Conservation (phyloP, 2,888 invertebrate species). For the Ellobium chinense region DNA sequence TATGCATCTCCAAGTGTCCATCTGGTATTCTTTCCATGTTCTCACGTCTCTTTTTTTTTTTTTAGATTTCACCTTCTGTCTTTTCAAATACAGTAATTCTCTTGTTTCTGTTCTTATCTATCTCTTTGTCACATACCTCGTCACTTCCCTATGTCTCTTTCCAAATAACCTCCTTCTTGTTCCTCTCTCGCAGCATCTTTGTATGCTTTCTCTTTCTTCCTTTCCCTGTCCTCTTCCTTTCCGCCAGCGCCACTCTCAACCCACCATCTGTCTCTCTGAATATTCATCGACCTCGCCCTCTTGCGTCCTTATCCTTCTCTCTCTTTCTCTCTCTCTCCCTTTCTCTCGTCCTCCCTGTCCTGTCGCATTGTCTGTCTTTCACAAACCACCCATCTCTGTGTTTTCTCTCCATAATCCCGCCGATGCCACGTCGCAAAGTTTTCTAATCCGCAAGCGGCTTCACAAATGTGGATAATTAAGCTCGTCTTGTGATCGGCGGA, state of each 20-base stretch:
- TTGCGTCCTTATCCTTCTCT: background rate
- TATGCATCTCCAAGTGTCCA: no score
- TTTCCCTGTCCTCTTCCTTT: background rate
- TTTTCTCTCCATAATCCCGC: background rate
- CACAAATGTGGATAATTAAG: constrained; percentile 13
- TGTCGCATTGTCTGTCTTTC: background rate
- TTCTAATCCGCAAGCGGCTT: background rate
- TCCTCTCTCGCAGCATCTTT: background rate
- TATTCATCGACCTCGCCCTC: background rate
- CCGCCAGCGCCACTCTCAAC: background rate
- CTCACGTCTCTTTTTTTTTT: no score
- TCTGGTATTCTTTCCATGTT: no score
- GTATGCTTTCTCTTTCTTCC: background rate
- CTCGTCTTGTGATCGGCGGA: constrained; percentile 5
- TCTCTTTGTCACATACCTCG: background rate
- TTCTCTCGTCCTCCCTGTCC: background rate
- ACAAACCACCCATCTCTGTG: background rate
- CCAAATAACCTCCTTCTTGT: background rate
- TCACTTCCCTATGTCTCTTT: background rate
- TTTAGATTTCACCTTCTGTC: no score
- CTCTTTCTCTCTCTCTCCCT: background rate
- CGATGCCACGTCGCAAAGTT: background rate
- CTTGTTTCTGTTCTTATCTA: no score
- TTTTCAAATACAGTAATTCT: no score
- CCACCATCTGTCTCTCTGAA: background rate